Evolutionary conservation across 2,797 vertebrate genomes (phyloP), one percentile per base, ranked within the genome.

Genomic region (Mormyrops boulengeri): DNA sequence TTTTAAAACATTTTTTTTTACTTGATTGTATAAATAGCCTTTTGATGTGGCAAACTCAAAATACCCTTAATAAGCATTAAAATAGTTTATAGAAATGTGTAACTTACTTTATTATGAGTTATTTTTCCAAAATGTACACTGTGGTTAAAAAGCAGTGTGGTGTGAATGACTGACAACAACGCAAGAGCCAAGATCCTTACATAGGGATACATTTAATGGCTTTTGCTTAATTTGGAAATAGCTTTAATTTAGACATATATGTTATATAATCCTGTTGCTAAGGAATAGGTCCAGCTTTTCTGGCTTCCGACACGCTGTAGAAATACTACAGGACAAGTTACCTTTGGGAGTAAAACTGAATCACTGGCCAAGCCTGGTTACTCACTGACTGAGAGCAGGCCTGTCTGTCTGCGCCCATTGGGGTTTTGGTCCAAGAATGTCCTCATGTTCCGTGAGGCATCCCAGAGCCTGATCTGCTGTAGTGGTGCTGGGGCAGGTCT

Each of bases 161-260:
- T 84, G 90, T 82, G 89, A 88, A 89, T 91, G 92, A 92, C 91
- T 73, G 89, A 87, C 49, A 52, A 52, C 52, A 44, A 57, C 44
- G 41, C 82, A 44, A 17, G 47, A 77, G 85, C 49, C 22, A 47
- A 47, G 47, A 85, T 60, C 57, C 57, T 49, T 60, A 66, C 44
- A 62, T 90, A 89, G 69, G 60, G 66, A 8, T 80, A 50, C 53
- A 89, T 90, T 90, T 94, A 87, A 92, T 95, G 92, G 91, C 93
- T 93, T 90, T 92, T 90, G 88, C 91, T 90, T 93, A 92, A 94
- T 94, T 94, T 93, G 92, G 93, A 93, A 88, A 92, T 92, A 91
- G 94, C 94, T 92, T 93, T 93, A 93, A 91, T 93, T 94, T 91
- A 92, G 94, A 93, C 90, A 94, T 94, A 93, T 94, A 93, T 93